Conservation (phyloP, 2,888 invertebrate species). For the Podabrus alpinus region DNA sequence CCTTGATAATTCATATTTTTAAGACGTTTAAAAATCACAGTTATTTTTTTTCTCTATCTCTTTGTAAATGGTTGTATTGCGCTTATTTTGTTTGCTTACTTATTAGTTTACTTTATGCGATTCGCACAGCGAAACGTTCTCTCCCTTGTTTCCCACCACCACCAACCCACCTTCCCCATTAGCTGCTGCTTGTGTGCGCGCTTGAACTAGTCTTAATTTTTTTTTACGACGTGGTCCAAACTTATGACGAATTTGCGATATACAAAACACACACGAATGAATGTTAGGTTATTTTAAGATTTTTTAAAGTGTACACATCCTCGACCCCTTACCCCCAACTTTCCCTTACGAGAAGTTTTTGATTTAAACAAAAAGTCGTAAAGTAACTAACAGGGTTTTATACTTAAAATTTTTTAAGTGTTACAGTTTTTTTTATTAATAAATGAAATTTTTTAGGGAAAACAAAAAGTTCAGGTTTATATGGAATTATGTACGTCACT, state of each 20-base stretch:
- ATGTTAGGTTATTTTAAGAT: slow-evolving; percentile 39
- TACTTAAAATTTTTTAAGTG: slow-evolving; percentile 33
- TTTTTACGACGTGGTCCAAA: slow-evolving; percentile 39
- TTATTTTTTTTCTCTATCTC: slow-evolving; percentile 13
- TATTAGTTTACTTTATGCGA: background rate
- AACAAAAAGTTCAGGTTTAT: slow-evolving; percentile 32
- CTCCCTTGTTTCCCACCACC: background rate
- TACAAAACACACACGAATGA: background rate
- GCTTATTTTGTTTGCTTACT: background rate
- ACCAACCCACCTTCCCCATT: slow-evolving; percentile 19
- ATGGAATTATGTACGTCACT: slow-evolving; percentile 37
- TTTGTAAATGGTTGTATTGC: background rate
- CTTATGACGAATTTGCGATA: slow-evolving; percentile 41
- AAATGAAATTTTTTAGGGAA: background rate
- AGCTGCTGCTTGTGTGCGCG: background rate
- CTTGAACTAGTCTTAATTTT: slow-evolving; percentile 15
- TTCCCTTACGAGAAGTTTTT: background rate
- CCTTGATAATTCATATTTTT: slow-evolving; percentile 12
- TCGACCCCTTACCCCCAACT: background rate
- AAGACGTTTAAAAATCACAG: slow-evolving; percentile 29
- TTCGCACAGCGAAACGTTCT: slow-evolving; percentile 8
- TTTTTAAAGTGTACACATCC: slow-evolving; percentile 30
- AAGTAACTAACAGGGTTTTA: slow-evolving; percentile 42
- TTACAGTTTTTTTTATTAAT: slow-evolving; percentile 33
- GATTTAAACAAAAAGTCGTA: slow-evolving; percentile 31